phyloP scores from a whole-genome alignment of 2,113 vertebrate genomes.

The Gymnocephalus cernua region DNA sequence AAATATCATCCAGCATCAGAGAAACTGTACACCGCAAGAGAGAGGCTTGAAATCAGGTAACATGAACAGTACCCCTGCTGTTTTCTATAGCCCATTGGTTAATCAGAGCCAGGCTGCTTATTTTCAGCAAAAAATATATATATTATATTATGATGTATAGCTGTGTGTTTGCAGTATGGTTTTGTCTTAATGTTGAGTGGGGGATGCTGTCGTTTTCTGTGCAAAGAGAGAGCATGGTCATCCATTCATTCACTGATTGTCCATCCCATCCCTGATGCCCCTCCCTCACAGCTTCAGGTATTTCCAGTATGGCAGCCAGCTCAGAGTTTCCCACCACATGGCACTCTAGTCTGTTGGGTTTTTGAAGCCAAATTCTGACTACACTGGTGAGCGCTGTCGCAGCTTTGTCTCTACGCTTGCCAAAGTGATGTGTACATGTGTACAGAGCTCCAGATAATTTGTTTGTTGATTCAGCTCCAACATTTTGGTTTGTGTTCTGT shows the following conservation, averaged over 20 bases:
- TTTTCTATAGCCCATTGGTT: background rate
- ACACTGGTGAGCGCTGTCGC: slow-evolving; percentile 14
- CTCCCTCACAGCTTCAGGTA: slow-evolving; percentile 53
- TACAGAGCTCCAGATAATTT: slow-evolving; percentile 36
- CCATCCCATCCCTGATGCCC: slow-evolving; percentile 15
- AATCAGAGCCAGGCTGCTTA: slow-evolving; percentile 41
- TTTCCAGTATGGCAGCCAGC: slow-evolving; percentile 55
- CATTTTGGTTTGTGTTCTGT: slow-evolving; percentile 9
- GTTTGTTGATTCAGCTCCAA: slow-evolving; percentile 18
- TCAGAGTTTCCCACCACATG: slow-evolving; percentile 68
- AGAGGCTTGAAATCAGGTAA: slow-evolving; percentile 49
- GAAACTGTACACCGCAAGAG: slow-evolving; percentile 20
- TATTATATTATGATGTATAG: slow-evolving; percentile 1
- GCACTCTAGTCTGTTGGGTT: slow-evolving; percentile 50
- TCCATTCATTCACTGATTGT: slow-evolving; percentile 31
- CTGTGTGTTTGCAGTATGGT: slow-evolving; percentile 21
- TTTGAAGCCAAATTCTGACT: slow-evolving; percentile 50
- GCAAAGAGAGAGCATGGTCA: background rate
- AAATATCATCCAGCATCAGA: slow-evolving; percentile 53
- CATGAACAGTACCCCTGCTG: slow-evolving; percentile 18
- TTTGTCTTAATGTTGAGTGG: slow-evolving; percentile 1
- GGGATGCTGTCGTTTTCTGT: background rate
- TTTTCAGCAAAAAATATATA: slow-evolving; percentile 29
- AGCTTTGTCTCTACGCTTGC: slow-evolving; percentile 13
- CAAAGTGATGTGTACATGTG: slow-evolving; percentile 46